Evolutionary conservation across 1,140 invertebrate genomes (phyloP).

Genomic region (Bombus impatiens): DNA sequence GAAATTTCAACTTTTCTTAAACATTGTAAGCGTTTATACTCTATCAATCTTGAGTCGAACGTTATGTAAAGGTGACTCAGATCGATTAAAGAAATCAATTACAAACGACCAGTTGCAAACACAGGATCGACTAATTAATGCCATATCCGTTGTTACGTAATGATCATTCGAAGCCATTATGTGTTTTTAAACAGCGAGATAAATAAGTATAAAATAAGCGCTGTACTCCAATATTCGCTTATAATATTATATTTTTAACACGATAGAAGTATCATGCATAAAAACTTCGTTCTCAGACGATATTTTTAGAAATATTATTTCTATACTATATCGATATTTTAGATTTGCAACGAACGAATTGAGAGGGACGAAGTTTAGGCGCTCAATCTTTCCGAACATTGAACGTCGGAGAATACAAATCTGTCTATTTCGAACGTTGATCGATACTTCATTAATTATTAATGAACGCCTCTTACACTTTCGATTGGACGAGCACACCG

Average conservation of each 20-base stretch:
- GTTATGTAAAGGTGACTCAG: background rate
- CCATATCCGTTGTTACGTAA: background rate
- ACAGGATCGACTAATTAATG: background rate
- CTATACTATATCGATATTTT: too few species aligned
- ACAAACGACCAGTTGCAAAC: background rate
- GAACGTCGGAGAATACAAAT: background rate
- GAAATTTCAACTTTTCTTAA: background rate
- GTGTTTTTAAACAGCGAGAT: background rate
- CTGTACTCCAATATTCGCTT: too few species aligned
- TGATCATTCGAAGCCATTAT: background rate
- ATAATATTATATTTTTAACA: too few species aligned
- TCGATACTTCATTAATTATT: slow-evolving; percentile 37
- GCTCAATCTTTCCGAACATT: too few species aligned
- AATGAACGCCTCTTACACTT: slow-evolving; percentile 15
- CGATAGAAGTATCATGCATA: too few species aligned
- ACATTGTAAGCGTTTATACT: background rate
- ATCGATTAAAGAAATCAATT: background rate
- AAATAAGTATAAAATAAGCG: too few species aligned
- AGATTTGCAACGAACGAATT: too few species aligned
- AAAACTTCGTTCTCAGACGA: too few species aligned
- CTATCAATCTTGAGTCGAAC: background rate
- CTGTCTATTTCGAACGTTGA: background rate
- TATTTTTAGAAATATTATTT: too few species aligned
- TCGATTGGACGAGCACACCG: background rate
- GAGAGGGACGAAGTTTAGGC: too few species aligned